Evolutionary conservation across 2,113 vertebrate species (phyloP).

Genomic region (Burhinus bistriatus): DNA sequence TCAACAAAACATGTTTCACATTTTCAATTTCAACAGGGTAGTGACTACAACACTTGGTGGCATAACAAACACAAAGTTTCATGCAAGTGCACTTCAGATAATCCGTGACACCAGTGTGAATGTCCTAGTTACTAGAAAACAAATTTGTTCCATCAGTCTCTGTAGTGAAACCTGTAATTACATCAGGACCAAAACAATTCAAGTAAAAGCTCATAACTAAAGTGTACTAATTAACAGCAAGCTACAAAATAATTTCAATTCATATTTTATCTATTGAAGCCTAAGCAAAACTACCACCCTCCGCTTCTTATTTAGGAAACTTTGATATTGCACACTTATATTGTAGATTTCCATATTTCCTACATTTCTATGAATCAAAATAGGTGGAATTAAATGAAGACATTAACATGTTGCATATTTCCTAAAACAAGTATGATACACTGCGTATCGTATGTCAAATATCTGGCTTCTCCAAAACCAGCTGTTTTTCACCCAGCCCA

Average conservation of each 20-base stretch:
- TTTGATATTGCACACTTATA: background rate
- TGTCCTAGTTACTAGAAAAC: background rate
- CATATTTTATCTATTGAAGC: background rate
- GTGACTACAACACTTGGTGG: background rate
- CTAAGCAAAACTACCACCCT: background rate
- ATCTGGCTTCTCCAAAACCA: background rate
- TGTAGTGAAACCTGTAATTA: background rate
- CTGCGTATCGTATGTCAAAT: background rate
- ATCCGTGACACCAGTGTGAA: background rate
- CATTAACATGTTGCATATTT: fast-evolving
- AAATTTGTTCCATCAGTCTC: background rate
- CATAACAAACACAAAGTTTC: background rate
- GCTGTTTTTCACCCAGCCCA: background rate
- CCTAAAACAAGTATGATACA: background rate
- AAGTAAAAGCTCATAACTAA: background rate
- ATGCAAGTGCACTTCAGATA: background rate
- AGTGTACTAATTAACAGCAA: background rate
- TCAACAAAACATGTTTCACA: background rate
- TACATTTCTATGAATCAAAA: background rate
- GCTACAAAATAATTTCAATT: background rate
- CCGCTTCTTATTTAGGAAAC: background rate
- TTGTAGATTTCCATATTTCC: background rate
- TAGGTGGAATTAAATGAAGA: background rate
- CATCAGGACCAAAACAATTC: background rate
- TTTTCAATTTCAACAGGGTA: background rate